Percentiles rank a stretch among this genome's conserved stretches.
phyloP scores from a whole-genome alignment of 2,113 vertebrate genomes.

The Azemiops feae region DNA sequence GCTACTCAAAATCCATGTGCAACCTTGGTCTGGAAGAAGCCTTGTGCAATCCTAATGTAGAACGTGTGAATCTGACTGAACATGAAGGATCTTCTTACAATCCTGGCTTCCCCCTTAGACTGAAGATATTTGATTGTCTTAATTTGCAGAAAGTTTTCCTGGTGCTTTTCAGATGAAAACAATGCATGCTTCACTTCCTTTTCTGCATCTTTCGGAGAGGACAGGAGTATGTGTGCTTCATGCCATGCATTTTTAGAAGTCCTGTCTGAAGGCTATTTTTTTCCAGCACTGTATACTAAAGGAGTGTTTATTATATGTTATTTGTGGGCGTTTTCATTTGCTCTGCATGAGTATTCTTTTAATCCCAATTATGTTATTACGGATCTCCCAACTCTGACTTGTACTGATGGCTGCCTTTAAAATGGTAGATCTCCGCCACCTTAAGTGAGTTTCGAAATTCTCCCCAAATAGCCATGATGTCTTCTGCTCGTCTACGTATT shows the following conservation, averaged over 20 bases:
- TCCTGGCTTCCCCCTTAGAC: background rate
- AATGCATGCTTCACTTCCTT: too few species aligned
- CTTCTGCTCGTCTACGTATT: conserved; percentile 62
- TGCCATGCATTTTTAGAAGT: conserved; percentile 29
- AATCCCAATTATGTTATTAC: conserved; percentile 23
- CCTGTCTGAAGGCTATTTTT: conserved; percentile 32
- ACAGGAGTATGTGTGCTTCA: background rate
- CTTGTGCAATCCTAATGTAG: too few species aligned
- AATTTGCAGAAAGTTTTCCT: background rate
- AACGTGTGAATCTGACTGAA: background rate
- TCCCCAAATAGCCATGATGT: conserved; percentile 45
- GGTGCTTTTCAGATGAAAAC: background rate
- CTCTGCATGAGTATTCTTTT: conserved; percentile 46
- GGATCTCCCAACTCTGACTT: conserved; percentile 33
- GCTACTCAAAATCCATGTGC: background rate
- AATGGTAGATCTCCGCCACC: conserved; percentile 35
- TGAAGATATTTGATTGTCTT: background rate
- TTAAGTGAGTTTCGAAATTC: conserved; percentile 46
- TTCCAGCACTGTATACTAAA: background rate
- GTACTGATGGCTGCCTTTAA: conserved; percentile 33
- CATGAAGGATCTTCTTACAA: background rate
- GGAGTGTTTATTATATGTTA: conserved; percentile 32
- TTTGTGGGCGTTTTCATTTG: conserved; percentile 49
- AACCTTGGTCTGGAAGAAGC: background rate
- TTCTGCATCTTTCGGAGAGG: background rate